Conservation (phyloP, 2,888 invertebrate genomes). For the Arrhopalites spinosus region DNA sequence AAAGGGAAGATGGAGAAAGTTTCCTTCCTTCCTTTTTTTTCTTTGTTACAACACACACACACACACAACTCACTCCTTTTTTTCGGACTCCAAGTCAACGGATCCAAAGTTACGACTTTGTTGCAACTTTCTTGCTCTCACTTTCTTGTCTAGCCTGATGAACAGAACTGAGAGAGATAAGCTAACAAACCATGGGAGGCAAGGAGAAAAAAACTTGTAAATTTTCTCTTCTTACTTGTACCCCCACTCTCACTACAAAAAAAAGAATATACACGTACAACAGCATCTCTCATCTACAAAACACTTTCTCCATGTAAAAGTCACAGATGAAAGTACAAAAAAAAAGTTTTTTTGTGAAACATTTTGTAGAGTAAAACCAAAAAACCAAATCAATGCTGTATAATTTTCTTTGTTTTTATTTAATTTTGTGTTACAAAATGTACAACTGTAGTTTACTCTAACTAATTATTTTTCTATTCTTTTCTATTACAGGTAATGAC, state of each 20-base stretch:
- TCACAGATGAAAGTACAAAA: neutral
- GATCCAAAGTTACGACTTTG: too few relatives aligned
- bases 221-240: neutral
- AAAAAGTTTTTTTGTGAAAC: neutral
- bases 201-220: neutral
- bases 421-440: neutral
- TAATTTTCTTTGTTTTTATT: neutral
- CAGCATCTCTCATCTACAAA: neutral
- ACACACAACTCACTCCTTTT: slow-evolving; percentile 2
- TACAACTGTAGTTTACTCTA: neutral
- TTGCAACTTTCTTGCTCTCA: too few relatives aligned
- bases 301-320: neutral
- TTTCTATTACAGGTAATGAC: too few relatives aligned
- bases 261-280: neutral
- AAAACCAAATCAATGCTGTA: neutral
- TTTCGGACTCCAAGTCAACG: neutral
- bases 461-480: too few relatives aligned
- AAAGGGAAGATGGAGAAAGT: neutral
- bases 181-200: slow-evolving; percentile 3
- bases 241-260: neutral
- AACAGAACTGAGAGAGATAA: slow-evolving; percentile 11
- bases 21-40: neutral
- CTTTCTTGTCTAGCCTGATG: neutral
- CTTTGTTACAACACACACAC: neutral
- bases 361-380: neutral